Evolutionary conservation across 2,797 vertebrate genomes (phyloP).

Genomic region (Tokudaia muenninki): DNA sequence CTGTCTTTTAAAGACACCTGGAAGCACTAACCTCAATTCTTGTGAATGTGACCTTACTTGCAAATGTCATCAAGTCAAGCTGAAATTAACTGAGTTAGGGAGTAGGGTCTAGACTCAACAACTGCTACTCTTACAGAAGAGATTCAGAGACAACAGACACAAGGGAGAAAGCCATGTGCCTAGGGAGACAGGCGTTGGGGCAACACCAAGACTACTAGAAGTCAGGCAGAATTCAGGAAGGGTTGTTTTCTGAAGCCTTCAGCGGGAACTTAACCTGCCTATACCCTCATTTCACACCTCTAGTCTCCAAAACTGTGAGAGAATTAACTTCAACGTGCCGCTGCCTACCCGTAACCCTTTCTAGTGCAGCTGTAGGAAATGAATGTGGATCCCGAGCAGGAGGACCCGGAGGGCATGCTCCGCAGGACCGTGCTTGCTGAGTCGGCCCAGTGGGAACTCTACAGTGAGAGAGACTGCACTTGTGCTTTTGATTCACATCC

Average conservation of each 20-base stretch:
- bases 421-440: neutral
- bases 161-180: neutral
- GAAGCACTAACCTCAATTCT: neutral
- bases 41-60: neutral
- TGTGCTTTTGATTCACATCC: neutral
- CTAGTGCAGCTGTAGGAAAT: neutral
- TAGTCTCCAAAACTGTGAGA: neutral
- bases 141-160: neutral
- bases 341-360: neutral
- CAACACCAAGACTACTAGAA: neutral
- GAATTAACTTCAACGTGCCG: neutral
- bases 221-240: neutral
- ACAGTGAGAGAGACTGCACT: neutral
- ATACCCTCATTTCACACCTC: neutral
- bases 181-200: neutral
- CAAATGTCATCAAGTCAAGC: neutral
- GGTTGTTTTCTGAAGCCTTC: no score
- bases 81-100: neutral
- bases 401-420: neutral
- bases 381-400: neutral
- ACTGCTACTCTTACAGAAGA: neutral
- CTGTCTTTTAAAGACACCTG: neutral
- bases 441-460: neutral
- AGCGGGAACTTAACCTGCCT: neutral
- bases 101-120: neutral